Conservation (phyloP, 2,888 invertebrate species). For the Mylabris sibirica region DNA sequence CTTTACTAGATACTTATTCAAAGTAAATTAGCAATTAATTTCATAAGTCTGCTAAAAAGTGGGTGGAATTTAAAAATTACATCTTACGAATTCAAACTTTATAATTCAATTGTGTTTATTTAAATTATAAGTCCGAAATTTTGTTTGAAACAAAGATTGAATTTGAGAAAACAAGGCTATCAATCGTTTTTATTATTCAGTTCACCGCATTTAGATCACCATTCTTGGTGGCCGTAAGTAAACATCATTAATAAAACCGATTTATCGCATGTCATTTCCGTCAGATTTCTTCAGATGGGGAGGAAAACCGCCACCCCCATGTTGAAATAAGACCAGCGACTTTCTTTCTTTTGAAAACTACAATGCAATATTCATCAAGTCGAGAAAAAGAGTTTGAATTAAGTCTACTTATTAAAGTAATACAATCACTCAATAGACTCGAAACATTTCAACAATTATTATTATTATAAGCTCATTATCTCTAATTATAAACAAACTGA, state of each 20-base stretch:
- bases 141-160: neutral
- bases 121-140: neutral
- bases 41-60: neutral
- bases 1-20: neutral
- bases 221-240: conserved; percentile 39
- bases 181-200: neutral
- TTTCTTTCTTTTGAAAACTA: conserved; percentile 44
- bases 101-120: neutral
- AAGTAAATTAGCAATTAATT: conserved; percentile 6
- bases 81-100: neutral
- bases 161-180: neutral
- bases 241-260: conserved; percentile 62
- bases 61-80: neutral
- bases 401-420: conserved; percentile 30
- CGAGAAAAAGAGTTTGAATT: conserved; percentile 47
- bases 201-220: neutral
- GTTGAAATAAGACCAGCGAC: neutral
- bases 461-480: neutral
- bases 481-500: neutral
- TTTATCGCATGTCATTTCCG: conserved; percentile 55
- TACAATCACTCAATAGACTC: neutral
- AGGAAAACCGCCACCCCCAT: conserved; percentile 32
- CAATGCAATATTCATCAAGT: conserved; percentile 58
- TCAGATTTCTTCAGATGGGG: conserved; percentile 52
- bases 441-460: too few species aligned